Conservation (phyloP, 2,888 invertebrate genomes). For the Thymelicus acteon region DNA sequence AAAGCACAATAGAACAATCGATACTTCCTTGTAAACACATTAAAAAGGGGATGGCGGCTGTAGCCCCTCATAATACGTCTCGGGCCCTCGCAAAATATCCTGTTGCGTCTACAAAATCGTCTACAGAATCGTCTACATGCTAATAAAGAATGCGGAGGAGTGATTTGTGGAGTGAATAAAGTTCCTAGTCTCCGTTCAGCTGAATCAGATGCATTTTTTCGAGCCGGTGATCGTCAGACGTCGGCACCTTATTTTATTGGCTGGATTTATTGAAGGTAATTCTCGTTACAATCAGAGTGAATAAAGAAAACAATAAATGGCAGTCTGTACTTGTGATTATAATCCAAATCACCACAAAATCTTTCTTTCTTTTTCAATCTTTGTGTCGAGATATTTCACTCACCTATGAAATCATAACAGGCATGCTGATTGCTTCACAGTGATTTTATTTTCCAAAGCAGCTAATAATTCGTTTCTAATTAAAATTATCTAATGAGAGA, state of each 20-base stretch:
- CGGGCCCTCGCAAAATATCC: constrained; percentile 76
- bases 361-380: no score
- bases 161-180: constrained; percentile 70
- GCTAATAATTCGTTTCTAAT: no score
- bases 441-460: no score
- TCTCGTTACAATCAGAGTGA: not conserved
- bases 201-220: constrained; percentile 38
- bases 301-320: not conserved
- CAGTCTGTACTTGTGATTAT: no score
- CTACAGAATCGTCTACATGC: constrained; percentile 72
- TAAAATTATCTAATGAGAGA: no score
- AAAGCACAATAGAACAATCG: constrained; percentile 81
- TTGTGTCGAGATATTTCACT: no score
- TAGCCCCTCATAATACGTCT: constrained; percentile 67
- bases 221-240: constrained; percentile 10
- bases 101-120: constrained; percentile 74
- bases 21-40: constrained; percentile 84
- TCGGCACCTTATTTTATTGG: constrained; percentile 14
- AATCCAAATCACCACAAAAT: no score
- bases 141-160: constrained; percentile 75
- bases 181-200: constrained; percentile 47
- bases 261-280: not conserved
- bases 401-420: no score
- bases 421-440: no score
- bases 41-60: constrained; percentile 66